Conservation (phyloP, 35 echinoderm and acorn worm genomes). For the Apostichopus californicus region DNA sequence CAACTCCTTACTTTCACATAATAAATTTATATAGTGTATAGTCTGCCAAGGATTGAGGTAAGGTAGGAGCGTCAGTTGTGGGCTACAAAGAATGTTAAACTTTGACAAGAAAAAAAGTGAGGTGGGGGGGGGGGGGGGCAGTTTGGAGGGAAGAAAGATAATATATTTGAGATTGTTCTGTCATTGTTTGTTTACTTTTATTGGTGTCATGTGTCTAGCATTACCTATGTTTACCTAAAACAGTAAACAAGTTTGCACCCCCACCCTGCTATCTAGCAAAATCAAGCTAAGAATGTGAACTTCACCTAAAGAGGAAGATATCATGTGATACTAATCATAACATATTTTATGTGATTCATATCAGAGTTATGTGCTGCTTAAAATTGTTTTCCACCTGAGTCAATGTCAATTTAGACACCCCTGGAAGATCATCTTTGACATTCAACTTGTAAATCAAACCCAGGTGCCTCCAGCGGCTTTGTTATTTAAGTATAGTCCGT, state of each 20-base stretch:
- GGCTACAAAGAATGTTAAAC: too few species aligned
- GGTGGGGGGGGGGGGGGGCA: too few species aligned
- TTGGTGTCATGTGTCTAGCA: not conserved
- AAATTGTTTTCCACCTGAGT: not conserved
- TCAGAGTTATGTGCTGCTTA: not conserved
- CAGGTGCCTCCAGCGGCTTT: not conserved
- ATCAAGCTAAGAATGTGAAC: not conserved
- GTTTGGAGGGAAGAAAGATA: not conserved
- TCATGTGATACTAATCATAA: too few species aligned
- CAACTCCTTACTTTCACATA: too few species aligned
- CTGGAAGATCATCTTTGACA: not conserved
- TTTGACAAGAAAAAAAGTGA: too few species aligned
- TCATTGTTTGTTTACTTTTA: not conserved
- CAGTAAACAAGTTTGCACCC: not conserved
- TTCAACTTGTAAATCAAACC: not conserved
- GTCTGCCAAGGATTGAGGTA: too few species aligned
- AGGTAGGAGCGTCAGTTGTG: too few species aligned
- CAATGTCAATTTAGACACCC: not conserved
- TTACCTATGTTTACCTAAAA: not conserved
- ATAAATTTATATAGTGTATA: too few species aligned
- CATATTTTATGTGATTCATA: not conserved
- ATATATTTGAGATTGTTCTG: not conserved
- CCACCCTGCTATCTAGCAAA: not conserved
- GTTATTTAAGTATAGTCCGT: too few species aligned
- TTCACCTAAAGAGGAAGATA: not conserved